Conservation (phyloP, 2,113 vertebrate species). For the Apistogramma diplotaenia region DNA sequence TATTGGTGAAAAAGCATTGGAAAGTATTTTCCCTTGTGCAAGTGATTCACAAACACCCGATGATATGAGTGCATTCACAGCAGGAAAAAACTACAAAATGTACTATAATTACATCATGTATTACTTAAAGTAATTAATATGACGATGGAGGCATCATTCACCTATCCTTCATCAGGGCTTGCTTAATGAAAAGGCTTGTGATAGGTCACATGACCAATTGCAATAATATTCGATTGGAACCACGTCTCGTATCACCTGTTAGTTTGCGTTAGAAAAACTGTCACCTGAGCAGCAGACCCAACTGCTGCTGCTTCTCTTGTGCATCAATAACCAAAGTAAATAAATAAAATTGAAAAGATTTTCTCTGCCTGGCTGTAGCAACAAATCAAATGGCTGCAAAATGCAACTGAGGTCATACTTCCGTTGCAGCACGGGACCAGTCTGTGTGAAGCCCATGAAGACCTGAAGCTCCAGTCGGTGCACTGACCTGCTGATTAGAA, state of each 20-base stretch:
- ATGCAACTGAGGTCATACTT: background rate
- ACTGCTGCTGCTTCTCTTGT: too few species aligned
- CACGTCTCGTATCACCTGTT: too few species aligned
- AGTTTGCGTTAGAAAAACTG: too few species aligned
- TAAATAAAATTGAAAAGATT: background rate
- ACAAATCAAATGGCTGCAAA: background rate
- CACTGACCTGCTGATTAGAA: background rate
- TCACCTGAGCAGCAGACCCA: background rate
- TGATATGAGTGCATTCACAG: background rate
- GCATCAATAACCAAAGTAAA: background rate
- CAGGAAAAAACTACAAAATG: background rate
- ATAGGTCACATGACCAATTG: too few species aligned
- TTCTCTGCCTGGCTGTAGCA: background rate
- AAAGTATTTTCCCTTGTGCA: background rate
- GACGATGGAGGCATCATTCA: too few species aligned
- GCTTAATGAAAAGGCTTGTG: background rate
- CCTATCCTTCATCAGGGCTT: too few species aligned
- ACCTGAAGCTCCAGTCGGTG: background rate
- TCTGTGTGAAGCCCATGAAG: background rate
- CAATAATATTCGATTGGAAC: too few species aligned
- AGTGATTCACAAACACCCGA: background rate
- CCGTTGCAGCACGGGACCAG: background rate
- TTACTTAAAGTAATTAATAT: too few species aligned
- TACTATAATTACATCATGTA: background rate
- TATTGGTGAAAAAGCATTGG: background rate